Conservation (phyloP, 2,113 vertebrate genomes). For the Cnemophilus loriae region DNA sequence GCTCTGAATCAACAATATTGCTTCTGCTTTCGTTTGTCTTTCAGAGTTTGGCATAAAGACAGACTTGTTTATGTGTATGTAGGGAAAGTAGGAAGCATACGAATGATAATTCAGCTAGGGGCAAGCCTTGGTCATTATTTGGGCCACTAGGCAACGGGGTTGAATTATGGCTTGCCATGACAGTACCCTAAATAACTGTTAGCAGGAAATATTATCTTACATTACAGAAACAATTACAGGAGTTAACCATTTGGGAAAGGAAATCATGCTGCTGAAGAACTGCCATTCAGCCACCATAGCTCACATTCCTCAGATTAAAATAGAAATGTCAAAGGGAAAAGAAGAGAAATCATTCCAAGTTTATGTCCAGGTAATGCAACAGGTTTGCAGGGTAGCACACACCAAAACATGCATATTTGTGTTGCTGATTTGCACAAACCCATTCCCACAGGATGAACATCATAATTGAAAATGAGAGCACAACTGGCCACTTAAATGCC, state of each 20-base stretch:
- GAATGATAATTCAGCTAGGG: background rate
- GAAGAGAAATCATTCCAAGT: background rate
- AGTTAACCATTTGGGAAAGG: conserved; percentile 46
- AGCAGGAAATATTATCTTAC: conserved; percentile 29
- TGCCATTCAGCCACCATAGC: background rate
- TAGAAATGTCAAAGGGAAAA: background rate
- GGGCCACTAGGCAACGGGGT: background rate
- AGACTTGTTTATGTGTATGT: conserved; percentile 9
- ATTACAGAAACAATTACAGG: conserved; percentile 44
- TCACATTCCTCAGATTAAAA: background rate
- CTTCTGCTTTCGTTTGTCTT: background rate
- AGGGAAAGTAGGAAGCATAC: background rate
- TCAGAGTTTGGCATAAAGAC: background rate
- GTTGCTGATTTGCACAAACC: background rate
- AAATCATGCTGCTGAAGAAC: conserved; percentile 2
- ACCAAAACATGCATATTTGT: conserved; percentile 20
- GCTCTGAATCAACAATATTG: background rate
- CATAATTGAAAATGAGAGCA: background rate
- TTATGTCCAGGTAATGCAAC: background rate
- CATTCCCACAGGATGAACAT: background rate
- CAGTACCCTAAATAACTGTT: conserved; percentile 44
- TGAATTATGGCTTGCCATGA: background rate
- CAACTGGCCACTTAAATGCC: conserved; percentile 22
- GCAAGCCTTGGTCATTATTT: conserved; percentile 33
- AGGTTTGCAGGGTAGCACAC: background rate